Base-by-base conservation (phyloP, 2,797 vertebrate species). In the Rhodeus uyekii region DNA sequence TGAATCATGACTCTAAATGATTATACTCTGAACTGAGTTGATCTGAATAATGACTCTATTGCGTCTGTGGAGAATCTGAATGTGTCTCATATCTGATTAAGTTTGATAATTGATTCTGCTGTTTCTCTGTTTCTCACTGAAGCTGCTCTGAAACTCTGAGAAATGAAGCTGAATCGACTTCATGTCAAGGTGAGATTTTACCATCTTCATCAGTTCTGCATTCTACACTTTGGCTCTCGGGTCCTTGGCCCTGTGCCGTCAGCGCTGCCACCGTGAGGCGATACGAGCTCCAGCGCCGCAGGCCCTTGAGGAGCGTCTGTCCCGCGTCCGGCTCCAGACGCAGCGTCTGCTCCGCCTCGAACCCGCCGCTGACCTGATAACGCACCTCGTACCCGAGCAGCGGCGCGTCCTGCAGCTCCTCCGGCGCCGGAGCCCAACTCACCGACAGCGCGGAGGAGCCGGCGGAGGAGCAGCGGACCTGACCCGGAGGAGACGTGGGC, bases 211-310 rank as follows among this genome's bases (percentile, higher is more conserved):
- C 96, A 6, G 98, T 99, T 88, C 95, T 96, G 93, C 97, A 91
- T 75, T 95, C 87, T 85, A 96, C 90, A n/a, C 95, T 91, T 64
- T 86, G 91, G 93, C 97, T 97, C 89, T 92, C 93, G n/a, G 96
- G 96, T 89, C 97, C 96, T 16, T 93, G 92, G 78, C 96, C 97
- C 91, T 95, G 93, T 86, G 93, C 89, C 61, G 96, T 97, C 87
- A 93, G 94, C 38, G 96, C 96, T 83, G 96, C 93, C 68, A 97
- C 85, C 13, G 94, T 95, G 89, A 99, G 89, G 86, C 94, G 95
- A 89, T 98, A 99, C 91, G 95, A 95, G 44, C 95, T 98, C 97
- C 97, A 99, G 90, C 97, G 97, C 90, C 96, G 94, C 94, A 99
- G 92, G 63, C 94, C 91, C 86, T 94, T 96, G 90, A 98, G 90